These are phyloP conservation scores for Ligdia adustata DNA, from an alignment of 2,888 invertebrate species.

Conservation along the genomic window DNA sequence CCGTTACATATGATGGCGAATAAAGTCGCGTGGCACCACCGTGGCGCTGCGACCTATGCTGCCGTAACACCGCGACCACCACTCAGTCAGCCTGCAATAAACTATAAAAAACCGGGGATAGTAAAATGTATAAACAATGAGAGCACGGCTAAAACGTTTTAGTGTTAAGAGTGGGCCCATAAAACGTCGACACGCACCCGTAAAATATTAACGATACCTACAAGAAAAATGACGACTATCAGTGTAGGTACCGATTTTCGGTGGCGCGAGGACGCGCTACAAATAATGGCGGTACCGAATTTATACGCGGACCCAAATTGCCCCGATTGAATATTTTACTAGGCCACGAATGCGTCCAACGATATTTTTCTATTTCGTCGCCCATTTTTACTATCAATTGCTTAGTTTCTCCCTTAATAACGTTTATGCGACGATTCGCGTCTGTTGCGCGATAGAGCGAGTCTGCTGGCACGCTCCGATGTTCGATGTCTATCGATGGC, in stretches of 20 bases:
- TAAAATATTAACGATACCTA: constrained; percentile 83
- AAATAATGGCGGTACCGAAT: constrained; percentile 80
- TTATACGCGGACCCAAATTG: constrained; percentile 82
- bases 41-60: constrained; percentile 65
- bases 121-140: constrained; percentile 83
- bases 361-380: constrained; percentile 82
- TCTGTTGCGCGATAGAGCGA: constrained; percentile 36
- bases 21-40: constrained; percentile 71
- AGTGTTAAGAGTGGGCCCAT: constrained; percentile 82
- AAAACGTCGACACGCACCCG: constrained; percentile 82
- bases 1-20: constrained; percentile 57
- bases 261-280: constrained; percentile 78
- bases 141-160: constrained; percentile 81
- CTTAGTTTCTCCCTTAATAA: constrained; percentile 80
- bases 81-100: constrained; percentile 72
- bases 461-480: constrained; percentile 33
- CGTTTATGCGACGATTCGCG: constrained; percentile 62
- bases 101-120: constrained; percentile 76
- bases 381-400: constrained; percentile 82
- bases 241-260: constrained; percentile 80
- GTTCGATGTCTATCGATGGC: constrained; percentile 29
- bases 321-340: constrained; percentile 84
- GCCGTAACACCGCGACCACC: constrained; percentile 69
- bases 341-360: constrained; percentile 78
- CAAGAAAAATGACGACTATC: constrained; percentile 83